A percentile compares a stretch with the other conserved stretches of the same genome.
These are phyloP conservation scores for Holothuria scabra DNA, from an alignment of 53 echinoderm and acorn worm species.

Conservation along the genomic window DNA sequence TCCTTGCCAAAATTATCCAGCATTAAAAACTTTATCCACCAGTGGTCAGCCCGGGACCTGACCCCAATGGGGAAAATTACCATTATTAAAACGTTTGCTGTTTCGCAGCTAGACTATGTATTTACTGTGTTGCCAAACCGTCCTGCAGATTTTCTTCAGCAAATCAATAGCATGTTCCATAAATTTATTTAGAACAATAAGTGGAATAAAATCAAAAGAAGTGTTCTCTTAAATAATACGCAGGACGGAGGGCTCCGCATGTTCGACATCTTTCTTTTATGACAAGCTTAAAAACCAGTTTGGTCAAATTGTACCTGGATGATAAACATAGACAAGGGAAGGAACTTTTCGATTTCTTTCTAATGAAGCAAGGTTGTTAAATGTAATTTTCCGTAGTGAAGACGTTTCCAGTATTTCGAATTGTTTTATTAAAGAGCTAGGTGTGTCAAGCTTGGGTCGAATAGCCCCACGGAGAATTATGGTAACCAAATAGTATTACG, in stretches of 20 bases:
- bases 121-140: neutral
- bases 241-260: neutral
- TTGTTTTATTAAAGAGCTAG: too few relatives aligned
- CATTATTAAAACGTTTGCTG: too few relatives aligned
- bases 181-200: slow-evolving; percentile 9
- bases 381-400: neutral
- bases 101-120: neutral
- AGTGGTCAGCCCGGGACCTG: neutral
- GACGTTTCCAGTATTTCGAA: neutral
- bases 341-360: neutral
- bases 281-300: neutral
- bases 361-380: neutral
- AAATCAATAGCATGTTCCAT: neutral
- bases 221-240: slow-evolving; percentile 8
- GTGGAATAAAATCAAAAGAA: neutral
- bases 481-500: too few relatives aligned
- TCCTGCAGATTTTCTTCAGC: neutral
- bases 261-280: neutral
- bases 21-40: neutral
- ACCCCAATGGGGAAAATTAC: too few relatives aligned
- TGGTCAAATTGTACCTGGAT: neutral
- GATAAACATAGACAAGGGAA: neutral
- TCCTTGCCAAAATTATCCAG: neutral
- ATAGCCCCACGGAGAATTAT: too few relatives aligned
- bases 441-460: too few relatives aligned